These are phyloP conservation scores for Baryphthengus martii DNA, from an alignment of 2,113 vertebrate genomes.

Conservation along the genomic window DNA sequence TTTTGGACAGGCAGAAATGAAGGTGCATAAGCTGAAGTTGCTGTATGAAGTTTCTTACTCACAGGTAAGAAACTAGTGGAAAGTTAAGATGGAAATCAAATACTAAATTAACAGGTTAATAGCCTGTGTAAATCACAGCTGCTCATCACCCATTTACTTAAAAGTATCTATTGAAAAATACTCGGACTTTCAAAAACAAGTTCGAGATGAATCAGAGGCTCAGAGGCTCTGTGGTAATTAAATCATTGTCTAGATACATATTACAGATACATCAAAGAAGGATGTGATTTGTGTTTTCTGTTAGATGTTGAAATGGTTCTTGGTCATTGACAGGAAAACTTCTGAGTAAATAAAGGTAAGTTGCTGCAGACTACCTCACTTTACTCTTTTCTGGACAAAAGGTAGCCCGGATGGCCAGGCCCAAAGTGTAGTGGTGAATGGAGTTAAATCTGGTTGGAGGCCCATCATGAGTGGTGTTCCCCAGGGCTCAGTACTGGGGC, in stretches of 20 bases:
- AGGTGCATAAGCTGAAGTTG: neutral
- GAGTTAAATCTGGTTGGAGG: neutral
- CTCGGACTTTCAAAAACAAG: neutral
- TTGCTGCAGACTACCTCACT: neutral
- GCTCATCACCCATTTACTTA: neutral
- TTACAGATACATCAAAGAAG: neutral
- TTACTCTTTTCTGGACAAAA: neutral
- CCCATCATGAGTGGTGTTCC: neutral
- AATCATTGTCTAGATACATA: neutral
- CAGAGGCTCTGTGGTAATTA: neutral
- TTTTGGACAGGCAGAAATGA: neutral
- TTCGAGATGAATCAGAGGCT: neutral
- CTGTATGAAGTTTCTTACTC: neutral
- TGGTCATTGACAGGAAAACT: neutral
- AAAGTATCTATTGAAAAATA: neutral
- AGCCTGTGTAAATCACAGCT: neutral
- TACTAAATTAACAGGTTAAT: neutral
- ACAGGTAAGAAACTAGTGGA: neutral
- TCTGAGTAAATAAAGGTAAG: conserved; percentile 2
- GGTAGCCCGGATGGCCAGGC: neutral
- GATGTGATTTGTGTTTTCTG: neutral
- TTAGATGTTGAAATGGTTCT: conserved; percentile 23
- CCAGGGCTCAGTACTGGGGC: accelerated
- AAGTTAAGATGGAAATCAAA: neutral
- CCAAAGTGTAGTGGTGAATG: neutral